Evolutionary conservation across 1,140 invertebrate species (phyloP).

Genomic region (Drosophila equinoxialis): DNA sequence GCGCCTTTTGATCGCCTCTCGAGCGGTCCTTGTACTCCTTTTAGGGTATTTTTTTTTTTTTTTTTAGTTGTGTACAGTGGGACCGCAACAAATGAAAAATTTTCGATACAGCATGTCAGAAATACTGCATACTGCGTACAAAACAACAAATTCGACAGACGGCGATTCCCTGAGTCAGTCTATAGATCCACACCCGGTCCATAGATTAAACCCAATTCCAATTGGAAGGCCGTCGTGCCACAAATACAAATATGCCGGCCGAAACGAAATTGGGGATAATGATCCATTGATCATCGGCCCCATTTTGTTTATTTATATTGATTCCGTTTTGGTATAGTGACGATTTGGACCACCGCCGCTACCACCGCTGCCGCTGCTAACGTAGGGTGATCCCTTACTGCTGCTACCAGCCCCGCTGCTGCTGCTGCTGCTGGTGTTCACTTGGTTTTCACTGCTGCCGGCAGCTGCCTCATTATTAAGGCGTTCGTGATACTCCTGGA

Average conservation of each 20-base stretch:
- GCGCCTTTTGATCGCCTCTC: conserved; percentile 34
- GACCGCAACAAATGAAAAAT: conserved; percentile 72
- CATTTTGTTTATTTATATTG: conserved; percentile 62
- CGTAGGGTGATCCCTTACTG: conserved; percentile 55
- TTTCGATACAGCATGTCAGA: conserved; percentile 57
- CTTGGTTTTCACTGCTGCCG: conserved; percentile 25
- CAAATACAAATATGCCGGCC: conserved; percentile 70
- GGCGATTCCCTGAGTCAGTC: conserved; percentile 15
- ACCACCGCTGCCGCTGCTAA: conserved; percentile 26
- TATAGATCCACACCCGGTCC: neutral
- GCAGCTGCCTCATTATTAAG: conserved; percentile 74
- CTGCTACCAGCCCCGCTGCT: conserved; percentile 42
- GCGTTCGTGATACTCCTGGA: conserved; percentile 90
- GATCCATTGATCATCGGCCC: conserved; percentile 20
- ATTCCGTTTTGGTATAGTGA: conserved; percentile 77
- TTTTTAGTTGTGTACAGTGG: conserved; percentile 30
- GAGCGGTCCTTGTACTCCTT: conserved; percentile 40
- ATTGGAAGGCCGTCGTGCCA: conserved; percentile 40
- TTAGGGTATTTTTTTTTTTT: neutral
- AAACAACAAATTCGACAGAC: conserved; percentile 77
- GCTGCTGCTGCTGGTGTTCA: conserved; percentile 34
- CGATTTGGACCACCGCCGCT: conserved; percentile 38
- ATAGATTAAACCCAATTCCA: neutral
- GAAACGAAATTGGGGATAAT: conserved; percentile 1
- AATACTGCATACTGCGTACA: conserved; percentile 46